Evolutionary conservation across 2,888 invertebrate species (phyloP).

Genomic region (Xylophagus ater): DNA sequence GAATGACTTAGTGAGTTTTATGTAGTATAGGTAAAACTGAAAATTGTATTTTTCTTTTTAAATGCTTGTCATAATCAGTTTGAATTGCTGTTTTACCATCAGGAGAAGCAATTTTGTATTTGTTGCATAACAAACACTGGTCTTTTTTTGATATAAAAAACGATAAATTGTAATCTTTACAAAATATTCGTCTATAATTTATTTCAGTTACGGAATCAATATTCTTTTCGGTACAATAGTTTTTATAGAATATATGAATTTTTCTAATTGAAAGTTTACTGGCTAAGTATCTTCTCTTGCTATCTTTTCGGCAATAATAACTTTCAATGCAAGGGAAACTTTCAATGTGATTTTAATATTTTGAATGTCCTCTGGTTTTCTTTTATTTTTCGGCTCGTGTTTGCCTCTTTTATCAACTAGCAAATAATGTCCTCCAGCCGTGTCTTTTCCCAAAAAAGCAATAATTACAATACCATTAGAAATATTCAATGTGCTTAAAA

Average conservation of each 20-base stretch:
- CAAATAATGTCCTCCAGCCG: not conserved
- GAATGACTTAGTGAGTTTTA: no score
- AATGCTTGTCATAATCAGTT: not conserved
- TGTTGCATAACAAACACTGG: no score
- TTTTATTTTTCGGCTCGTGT: no score
- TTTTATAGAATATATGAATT: not conserved
- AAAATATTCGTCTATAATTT: not conserved
- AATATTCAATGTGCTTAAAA: no score
- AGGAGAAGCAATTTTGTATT: no score
- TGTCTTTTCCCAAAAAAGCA: no score
- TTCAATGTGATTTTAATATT: not conserved
- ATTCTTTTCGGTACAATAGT: no score
- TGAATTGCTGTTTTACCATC: conserved; percentile 1
- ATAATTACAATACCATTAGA: no score
- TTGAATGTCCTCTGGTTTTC: not conserved
- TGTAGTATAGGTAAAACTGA: not conserved
- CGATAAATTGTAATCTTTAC: no score
- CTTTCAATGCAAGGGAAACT: not conserved
- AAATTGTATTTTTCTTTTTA: not conserved
- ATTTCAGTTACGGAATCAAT: conserved; percentile 1
- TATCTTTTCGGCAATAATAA: not conserved
- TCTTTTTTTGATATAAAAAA: no score
- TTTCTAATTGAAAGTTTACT: conserved; percentile 1
- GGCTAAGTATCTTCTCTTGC: not conserved
- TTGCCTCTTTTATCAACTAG: not conserved